phyloP scores from a whole-genome alignment of 1,140 invertebrate genomes.

The Drosophila kohkoa region DNA sequence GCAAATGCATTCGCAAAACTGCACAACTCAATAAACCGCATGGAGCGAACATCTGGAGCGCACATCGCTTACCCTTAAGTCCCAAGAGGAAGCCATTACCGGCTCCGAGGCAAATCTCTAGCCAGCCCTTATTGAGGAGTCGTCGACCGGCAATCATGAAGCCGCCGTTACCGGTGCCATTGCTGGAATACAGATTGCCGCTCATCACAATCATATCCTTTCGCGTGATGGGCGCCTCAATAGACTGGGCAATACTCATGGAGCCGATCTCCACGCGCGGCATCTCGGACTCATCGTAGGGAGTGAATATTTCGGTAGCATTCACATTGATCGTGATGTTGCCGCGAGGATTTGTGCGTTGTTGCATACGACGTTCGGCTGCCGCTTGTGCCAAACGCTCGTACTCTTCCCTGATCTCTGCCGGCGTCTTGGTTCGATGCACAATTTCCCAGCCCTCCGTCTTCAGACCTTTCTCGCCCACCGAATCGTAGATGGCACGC shows the following conservation, averaged over 20 bases:
- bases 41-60: not conserved
- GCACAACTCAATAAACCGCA: constrained; percentile 13
- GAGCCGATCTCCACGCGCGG: constrained; percentile 94
- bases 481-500: constrained; percentile 86
- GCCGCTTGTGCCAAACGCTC: constrained; percentile 89
- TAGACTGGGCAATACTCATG: constrained; percentile 96
- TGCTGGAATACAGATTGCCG: constrained; percentile 93
- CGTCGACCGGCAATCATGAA: constrained; percentile 91
- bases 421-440: constrained; percentile 94
- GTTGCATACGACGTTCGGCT: constrained; percentile 93
- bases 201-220: constrained; percentile 93
- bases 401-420: constrained; percentile 97
- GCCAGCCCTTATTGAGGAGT: constrained; percentile 93
- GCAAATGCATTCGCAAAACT: constrained; percentile 17
- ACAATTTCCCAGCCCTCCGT: constrained; percentile 97
- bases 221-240: constrained; percentile 95
- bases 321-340: constrained; percentile 95
- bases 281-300: constrained; percentile 91
- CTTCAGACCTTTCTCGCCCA: constrained; percentile 90
- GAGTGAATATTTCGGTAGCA: constrained; percentile 96
- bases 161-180: constrained; percentile 91
- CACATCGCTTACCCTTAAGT: constrained; percentile 87
- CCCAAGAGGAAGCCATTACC: constrained; percentile 91
- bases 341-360: constrained; percentile 95
- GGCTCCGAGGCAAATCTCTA: constrained; percentile 91